Base-by-base conservation (phyloP, 2,113 vertebrate genomes). In the Silurus meridionalis region DNA sequence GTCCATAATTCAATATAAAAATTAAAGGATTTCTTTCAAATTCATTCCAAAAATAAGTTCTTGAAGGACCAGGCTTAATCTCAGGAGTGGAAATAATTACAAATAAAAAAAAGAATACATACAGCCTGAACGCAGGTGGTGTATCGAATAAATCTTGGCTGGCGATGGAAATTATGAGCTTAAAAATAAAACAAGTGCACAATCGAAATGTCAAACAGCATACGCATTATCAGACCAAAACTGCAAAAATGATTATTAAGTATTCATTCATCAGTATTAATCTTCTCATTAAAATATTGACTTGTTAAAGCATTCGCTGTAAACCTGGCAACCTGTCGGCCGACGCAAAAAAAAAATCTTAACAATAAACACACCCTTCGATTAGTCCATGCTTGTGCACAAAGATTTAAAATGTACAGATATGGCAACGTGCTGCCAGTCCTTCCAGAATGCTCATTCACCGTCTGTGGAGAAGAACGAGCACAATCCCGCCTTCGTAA, bases 391-490 rank as follows among this genome's bases (percentile, higher is more conserved):
- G 58, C 78, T 50, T 75, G 57, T 60, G 83, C 82, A 83, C 55
- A 79, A 75, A 55, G 69, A 75, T 87, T 88, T 82, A 17, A 89
- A 91, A 89, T 87, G 83, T 84, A 90, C 50, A 87, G 19, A 84
- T 86, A 85, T 83, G 58, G 88, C 83, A 58, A 71, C 55, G 58
- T 88, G 25, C 69, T 85, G 48, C 8, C 66, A 25, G 25, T 60
- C 46, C 60, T 55, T 5, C 72, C 13, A 14, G 53, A 58, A 11
- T 4, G 61, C 37, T 63, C 50, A 8, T 58, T 21, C 75, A 5
- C 8, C 19, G 13, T 61, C 78, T 61, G 57, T 7, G 55, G 78
- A 60, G 21, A 17, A 72, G 57, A 55, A n/a, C 25, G 0, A 14
- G 48, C 57, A 23, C 17, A 58, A 37, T 19, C 53, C 23, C 23